A percentile compares a stretch with the other conserved stretches of the same genome.
Conservation (phyloP, 2,113 vertebrate genomes). For the Peromyscus californicus region DNA sequence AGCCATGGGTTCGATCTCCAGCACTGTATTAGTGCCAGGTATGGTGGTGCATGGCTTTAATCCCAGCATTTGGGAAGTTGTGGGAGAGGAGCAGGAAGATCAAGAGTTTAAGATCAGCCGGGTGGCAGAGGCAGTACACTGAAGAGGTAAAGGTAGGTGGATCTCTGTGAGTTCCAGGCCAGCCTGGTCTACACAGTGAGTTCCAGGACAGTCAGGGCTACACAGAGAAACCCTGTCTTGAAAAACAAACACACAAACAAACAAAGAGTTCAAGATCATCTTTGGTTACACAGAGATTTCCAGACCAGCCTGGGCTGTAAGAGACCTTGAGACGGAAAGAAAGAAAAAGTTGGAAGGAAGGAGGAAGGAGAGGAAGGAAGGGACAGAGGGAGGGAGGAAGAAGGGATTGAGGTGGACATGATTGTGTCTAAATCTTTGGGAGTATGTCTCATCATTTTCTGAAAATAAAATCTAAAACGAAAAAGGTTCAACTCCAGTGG, state of each 20-base stretch:
- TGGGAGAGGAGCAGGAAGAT: too few relatives aligned
- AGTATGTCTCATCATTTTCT: slow-evolving; percentile 16
- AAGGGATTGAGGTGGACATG: neutral
- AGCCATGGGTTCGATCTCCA: neutral
- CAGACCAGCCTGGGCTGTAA: neutral
- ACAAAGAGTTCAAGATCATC: neutral
- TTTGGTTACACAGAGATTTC: neutral
- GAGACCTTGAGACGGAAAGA: neutral
- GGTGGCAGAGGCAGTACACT: too few relatives aligned
- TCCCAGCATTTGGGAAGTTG: neutral
- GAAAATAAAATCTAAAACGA: slow-evolving; percentile 11
- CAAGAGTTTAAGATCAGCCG: too few relatives aligned
- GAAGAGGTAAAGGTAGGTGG: too few relatives aligned
- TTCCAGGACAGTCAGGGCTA: too few relatives aligned
- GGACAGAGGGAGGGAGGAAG: neutral
- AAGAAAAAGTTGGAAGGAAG: neutral
- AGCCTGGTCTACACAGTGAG: too few relatives aligned
- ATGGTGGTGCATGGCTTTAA: neutral
- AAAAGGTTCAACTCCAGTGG: neutral
- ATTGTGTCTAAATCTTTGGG: neutral
- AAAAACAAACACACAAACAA: too few relatives aligned
- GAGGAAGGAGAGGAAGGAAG: neutral
- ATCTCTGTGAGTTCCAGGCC: too few relatives aligned
- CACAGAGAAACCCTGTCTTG: too few relatives aligned
- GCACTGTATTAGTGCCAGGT: neutral